Conservation (phyloP, 2,888 invertebrate species). For the Agriopis aurantiaria region DNA sequence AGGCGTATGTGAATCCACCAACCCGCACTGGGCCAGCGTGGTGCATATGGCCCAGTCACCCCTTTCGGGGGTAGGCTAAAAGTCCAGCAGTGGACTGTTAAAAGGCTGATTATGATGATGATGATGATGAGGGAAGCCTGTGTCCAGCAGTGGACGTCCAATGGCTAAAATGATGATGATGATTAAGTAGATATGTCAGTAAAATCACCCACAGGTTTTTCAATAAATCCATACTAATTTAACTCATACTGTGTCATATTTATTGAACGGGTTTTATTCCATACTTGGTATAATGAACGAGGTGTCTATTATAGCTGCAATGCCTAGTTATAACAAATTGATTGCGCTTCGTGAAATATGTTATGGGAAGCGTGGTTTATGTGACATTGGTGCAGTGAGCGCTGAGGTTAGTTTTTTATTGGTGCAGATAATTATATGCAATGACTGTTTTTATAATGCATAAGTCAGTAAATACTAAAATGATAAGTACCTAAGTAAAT, state of each 20-base stretch:
- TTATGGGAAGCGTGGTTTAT: slow-evolving; percentile 34
- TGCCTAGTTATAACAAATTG: slow-evolving; percentile 37
- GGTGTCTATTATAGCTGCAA: slow-evolving; percentile 36
- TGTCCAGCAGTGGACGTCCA: no score
- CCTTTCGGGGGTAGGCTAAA: no score
- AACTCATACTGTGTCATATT: slow-evolving; percentile 23
- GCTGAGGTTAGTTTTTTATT: neutral
- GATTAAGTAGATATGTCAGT: neutral
- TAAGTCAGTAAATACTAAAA: neutral
- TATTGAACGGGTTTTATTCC: slow-evolving; percentile 28
- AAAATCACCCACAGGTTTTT: slow-evolving; percentile 5
- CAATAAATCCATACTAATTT: slow-evolving; percentile 19
- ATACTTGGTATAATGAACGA: slow-evolving; percentile 39
- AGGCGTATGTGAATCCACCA: no score
- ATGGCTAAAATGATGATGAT: neutral
- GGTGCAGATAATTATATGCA: neutral
- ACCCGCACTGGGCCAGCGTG: no score
- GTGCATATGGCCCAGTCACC: no score
- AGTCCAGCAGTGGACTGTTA: no score
- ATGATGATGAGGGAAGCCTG: no score
- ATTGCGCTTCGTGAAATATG: slow-evolving; percentile 33
- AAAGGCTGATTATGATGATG: no score
- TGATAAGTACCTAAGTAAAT: no score
- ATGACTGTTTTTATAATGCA: neutral
- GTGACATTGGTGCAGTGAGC: slow-evolving; percentile 18